A percentile compares a stretch with the other conserved stretches of the same genome.
phyloP scores from a whole-genome alignment of 2,888 invertebrate genomes.

The Geophilus truncorum region DNA sequence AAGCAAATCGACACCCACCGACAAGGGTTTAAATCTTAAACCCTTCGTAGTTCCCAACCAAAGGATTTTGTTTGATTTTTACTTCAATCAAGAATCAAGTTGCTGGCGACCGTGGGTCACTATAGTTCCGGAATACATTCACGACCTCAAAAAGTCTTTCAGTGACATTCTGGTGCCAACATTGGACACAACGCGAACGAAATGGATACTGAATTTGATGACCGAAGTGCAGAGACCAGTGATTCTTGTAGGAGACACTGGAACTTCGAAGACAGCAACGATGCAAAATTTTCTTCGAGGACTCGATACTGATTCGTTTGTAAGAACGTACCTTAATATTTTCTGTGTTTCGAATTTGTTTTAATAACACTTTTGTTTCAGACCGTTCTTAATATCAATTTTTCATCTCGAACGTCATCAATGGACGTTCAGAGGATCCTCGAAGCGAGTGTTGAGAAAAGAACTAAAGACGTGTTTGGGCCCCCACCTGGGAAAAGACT shows the following conservation, averaged over 20 bases:
- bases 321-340: slow-evolving; percentile 49
- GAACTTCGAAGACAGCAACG: slow-evolving; percentile 88
- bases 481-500: slow-evolving; percentile 85
- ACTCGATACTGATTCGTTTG: slow-evolving; percentile 63
- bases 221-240: slow-evolving; percentile 73
- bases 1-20: slow-evolving; percentile 34
- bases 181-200: slow-evolving; percentile 74
- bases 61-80: slow-evolving; percentile 76
- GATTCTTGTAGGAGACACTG: slow-evolving; percentile 81
- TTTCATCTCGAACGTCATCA: slow-evolving; percentile 85
- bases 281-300: slow-evolving; percentile 72
- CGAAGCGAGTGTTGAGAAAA: slow-evolving; percentile 81
- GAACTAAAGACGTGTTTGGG: slow-evolving; percentile 83
- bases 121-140: slow-evolving; percentile 69
- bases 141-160: slow-evolving; percentile 64
- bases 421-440: slow-evolving; percentile 82
- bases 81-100: slow-evolving; percentile 60
- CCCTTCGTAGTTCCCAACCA: neutral
- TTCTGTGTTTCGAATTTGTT: neutral
- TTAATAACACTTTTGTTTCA: slow-evolving; percentile 46
- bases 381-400: slow-evolving; percentile 77
- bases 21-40: slow-evolving; percentile 9
- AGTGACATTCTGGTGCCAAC: slow-evolving; percentile 85
- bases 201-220: slow-evolving; percentile 72
- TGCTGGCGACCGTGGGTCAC: slow-evolving; percentile 82